Base-by-base conservation (phyloP, 2,797 vertebrate species). In the Agapornis canus region DNA sequence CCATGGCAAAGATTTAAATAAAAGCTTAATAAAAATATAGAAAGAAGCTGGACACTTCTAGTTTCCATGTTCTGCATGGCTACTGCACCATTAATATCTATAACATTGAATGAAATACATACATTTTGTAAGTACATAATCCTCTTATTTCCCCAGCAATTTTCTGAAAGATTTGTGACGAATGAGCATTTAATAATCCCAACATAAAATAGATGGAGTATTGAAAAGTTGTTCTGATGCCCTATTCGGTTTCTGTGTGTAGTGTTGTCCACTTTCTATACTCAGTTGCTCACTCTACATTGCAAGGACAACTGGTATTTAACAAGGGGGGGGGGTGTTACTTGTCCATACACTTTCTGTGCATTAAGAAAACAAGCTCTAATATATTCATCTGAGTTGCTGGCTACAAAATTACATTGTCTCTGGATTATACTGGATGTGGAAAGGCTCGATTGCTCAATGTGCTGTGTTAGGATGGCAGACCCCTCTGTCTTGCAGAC, bases 251-350 rank as follows among this genome's bases (percentile, higher is more conserved):
- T 63, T 69, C 57, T 88, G 31, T 45, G 26, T 37, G 12, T 18
- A 35, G 56, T 3, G 52, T 79, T 93, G 29, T 77, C 60, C 88
- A 26, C 27, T 47, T 80, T 82, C 54, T 26, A 22, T 54, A 57
- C 42, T 79, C 76, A 75, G n/a, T 82, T 59, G 35, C 43, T 95
- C 32, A 52, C 64, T 90, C 42, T 79, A 77, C 79, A 89, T 57
- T 94, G 57, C 63, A 86, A 80, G 51, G 76, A 82, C 79, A 93
- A 45, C 29, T 68, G 59, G 17, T 54, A 68, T 90, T 93, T 92
- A 57, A 92, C 14, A 32, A 61, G 78, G 94, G 22, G 27, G 6
- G 52, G 27, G 31, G 32, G 14, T 35, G 35, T 88, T 47, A 64
- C 48, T 57, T 76, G 17, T 23, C 39, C 45, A 43, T 61, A 18